Evolutionary conservation across 2,797 vertebrate genomes (phyloP).

Genomic region (Coregonus suidteri): DNA sequence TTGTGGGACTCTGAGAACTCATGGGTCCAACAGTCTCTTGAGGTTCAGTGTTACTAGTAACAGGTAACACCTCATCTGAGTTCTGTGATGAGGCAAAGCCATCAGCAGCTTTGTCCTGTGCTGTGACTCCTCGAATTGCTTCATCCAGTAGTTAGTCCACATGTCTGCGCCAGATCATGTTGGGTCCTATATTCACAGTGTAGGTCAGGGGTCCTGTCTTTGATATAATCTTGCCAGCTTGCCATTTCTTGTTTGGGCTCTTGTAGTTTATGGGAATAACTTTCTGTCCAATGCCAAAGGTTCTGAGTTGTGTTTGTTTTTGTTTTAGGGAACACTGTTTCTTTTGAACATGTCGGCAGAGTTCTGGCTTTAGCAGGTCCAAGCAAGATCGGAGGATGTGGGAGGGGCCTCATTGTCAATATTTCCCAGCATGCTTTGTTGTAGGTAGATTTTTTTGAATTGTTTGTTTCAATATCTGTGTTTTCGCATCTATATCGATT

Average conservation of each 20-base stretch:
- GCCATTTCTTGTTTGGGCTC: conserved; percentile 15
- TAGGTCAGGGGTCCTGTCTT: conserved; percentile 26
- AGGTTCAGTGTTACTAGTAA: neutral
- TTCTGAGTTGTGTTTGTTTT: conserved; percentile 12
- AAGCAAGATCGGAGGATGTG: too few species aligned
- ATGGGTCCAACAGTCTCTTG: conserved; percentile 8
- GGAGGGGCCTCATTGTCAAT: too few species aligned
- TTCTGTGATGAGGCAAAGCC: neutral
- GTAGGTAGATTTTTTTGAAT: too few species aligned
- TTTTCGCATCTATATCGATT: too few species aligned
- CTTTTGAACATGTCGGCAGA: conserved; percentile 6
- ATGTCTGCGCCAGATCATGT: conserved; percentile 14
- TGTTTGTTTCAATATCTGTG: too few species aligned
- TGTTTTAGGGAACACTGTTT: conserved; percentile 10
- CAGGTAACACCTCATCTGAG: conserved; percentile 8
- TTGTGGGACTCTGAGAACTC: neutral
- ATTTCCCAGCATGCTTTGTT: too few species aligned
- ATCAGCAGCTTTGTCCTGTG: too few species aligned
- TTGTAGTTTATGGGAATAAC: conserved; percentile 26
- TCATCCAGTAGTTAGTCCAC: conserved; percentile 26
- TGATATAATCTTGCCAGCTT: conserved; percentile 15
- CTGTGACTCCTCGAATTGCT: neutral
- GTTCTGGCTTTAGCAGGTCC: too few species aligned
- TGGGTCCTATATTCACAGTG: conserved; percentile 13
- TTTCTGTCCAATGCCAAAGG: conserved; percentile 15